These are phyloP conservation scores for Mya arenaria DNA, from an alignment of 1,140 invertebrate genomes.

Conservation along the genomic window DNA sequence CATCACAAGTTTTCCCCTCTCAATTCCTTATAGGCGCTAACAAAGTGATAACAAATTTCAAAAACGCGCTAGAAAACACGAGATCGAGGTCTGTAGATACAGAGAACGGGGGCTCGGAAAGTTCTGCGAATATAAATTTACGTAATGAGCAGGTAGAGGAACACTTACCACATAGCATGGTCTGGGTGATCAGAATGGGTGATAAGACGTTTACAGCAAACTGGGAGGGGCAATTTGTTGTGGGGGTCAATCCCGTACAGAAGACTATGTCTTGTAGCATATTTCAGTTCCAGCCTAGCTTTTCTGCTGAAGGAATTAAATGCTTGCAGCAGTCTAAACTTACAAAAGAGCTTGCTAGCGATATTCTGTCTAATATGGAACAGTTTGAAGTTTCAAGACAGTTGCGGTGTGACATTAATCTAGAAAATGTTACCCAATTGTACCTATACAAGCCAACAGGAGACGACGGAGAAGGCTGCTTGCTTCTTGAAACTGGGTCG, in stretches of 20 bases:
- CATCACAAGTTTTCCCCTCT: slow-evolving; percentile 21
- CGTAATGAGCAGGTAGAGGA: slow-evolving; percentile 42
- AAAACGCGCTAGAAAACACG: slow-evolving; percentile 21
- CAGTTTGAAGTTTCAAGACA: slow-evolving; percentile 53
- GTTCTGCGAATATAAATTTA: not conserved
- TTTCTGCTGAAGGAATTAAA: slow-evolving; percentile 27
- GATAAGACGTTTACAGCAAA: not conserved
- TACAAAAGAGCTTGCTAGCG: slow-evolving; percentile 38
- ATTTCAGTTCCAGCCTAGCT: slow-evolving; percentile 44
- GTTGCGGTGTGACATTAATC: slow-evolving; percentile 32
- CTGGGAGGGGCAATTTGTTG: slow-evolving; percentile 54
- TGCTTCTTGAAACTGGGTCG: slow-evolving; percentile 10
- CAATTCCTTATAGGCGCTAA: slow-evolving; percentile 25
- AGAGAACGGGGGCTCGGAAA: not conserved
- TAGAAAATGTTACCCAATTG: slow-evolving; percentile 20
- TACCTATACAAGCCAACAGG: slow-evolving; percentile 29
- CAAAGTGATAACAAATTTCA: slow-evolving; percentile 35
- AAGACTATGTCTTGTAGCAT: slow-evolving; percentile 18
- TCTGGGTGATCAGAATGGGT: slow-evolving; percentile 34
- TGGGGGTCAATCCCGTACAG: slow-evolving; percentile 37
- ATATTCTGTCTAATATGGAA: slow-evolving; percentile 46
- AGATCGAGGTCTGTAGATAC: not conserved
- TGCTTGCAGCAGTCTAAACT: slow-evolving; percentile 45
- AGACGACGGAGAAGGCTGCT: slow-evolving; percentile 24
- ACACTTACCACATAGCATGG: slow-evolving; percentile 47